A percentile compares a stretch with the other conserved stretches of the same genome.
Conservation (phyloP, 2,888 invertebrate species). For the Chrysolina oricalcia region DNA sequence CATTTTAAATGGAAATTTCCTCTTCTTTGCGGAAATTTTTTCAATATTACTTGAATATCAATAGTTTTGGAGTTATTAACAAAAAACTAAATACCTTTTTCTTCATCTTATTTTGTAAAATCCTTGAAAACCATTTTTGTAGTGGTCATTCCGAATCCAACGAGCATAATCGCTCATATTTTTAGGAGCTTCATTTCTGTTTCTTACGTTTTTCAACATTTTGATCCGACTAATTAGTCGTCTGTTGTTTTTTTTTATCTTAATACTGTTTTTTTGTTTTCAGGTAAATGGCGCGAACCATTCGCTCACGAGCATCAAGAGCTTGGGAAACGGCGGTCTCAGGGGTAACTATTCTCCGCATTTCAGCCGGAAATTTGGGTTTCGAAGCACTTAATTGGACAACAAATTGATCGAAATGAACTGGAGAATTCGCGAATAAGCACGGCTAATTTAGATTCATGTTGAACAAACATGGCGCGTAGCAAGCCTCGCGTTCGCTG, state of each 20-base stretch:
- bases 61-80: too few species aligned
- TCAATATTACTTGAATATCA: too few species aligned
- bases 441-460: not conserved
- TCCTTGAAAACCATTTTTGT: too few species aligned
- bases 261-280: not conserved
- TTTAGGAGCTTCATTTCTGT: too few species aligned
- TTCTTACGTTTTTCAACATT: too few species aligned
- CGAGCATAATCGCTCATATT: too few species aligned
- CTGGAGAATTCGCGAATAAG: slow-evolving; percentile 15
- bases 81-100: too few species aligned
- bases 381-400: slow-evolving; percentile 18
- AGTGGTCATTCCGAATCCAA: too few species aligned
- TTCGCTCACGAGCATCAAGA: not conserved
- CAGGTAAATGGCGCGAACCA: not conserved
- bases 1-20: too few species aligned
- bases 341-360: slow-evolving; percentile 2
- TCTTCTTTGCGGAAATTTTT: too few species aligned
- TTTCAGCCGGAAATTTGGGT: not conserved
- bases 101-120: too few species aligned
- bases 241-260: not conserved
- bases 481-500: not conserved
- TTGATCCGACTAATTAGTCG: too few species aligned
- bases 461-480: not conserved
- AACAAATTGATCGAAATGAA: slow-evolving; percentile 14
- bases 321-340: not conserved